phyloP scores from a whole-genome alignment of 2,888 invertebrate species.

The Oscheius sp. region DNA sequence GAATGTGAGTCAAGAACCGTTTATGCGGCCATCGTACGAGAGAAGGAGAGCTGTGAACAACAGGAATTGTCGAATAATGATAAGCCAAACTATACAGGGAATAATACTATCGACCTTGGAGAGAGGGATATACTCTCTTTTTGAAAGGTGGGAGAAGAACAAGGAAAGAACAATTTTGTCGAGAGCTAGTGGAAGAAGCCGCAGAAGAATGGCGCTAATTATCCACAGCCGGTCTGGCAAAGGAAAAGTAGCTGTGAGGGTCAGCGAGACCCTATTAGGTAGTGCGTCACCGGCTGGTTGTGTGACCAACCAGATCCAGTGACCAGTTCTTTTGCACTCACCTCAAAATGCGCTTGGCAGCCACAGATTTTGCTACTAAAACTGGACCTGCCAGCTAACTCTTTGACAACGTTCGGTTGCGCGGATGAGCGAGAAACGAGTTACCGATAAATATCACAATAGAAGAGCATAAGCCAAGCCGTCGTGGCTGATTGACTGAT shows the following conservation, averaged over 20 bases:
- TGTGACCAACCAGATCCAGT: slow-evolving; percentile 32
- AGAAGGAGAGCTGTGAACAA: not conserved
- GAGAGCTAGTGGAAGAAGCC: slow-evolving; percentile 23
- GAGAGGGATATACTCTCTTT: not conserved
- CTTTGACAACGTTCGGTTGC: slow-evolving; percentile 13
- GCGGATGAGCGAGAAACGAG: slow-evolving; percentile 25
- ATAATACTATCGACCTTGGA: not conserved
- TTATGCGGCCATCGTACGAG: slow-evolving; percentile 19
- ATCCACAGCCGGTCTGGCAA: slow-evolving; percentile 29
- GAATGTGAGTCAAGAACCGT: slow-evolving; percentile 23
- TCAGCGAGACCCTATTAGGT: slow-evolving; percentile 34
- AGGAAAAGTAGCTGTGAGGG: slow-evolving; percentile 34
- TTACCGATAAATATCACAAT: not conserved
- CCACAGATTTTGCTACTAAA: slow-evolving; percentile 30
- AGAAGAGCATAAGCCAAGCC: not conserved
- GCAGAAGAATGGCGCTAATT: slow-evolving; percentile 17
- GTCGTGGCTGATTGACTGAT: not conserved
- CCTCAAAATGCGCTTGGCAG: slow-evolving; percentile 36
- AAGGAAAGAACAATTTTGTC: slow-evolving; percentile 16
- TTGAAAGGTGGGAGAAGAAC: not conserved
- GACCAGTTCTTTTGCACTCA: slow-evolving; percentile 37
- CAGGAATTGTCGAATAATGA: not conserved
- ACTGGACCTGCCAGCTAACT: slow-evolving; percentile 21
- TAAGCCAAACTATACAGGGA: not conserved
- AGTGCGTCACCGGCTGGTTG: slow-evolving; percentile 35